Evolutionary conservation across 2,797 vertebrate genomes (phyloP), one percentile per base, ranked within the genome.

Genomic region (Acanthopagrus latus): DNA sequence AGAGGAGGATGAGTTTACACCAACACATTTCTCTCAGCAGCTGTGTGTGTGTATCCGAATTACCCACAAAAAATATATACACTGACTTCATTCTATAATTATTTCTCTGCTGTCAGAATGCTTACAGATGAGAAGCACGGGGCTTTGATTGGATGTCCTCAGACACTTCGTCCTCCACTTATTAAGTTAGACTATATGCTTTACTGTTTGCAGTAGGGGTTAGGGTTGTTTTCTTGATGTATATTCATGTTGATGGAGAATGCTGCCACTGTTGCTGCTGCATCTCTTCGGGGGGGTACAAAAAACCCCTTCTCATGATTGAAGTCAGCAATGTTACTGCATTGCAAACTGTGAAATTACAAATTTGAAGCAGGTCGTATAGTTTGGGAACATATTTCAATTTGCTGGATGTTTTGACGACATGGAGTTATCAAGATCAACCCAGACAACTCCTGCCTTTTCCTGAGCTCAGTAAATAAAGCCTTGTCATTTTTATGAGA

Each of bases 121-220:
- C 51, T 77, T 74, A 68, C 64, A 86, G 77, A 85, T 86, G 79
- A 80, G 71, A 88, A 87, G 73, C 88, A 89, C 48, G 68, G 89
- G 89, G 55, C n/a, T 81, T 80, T 89, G 68, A 82, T 86, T 63
- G 66, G 75, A 91, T 81, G 78, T 76, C 43, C 77, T 38, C 33
- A 63, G 38, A 75, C 68, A 68, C 38, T 29, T 78, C 23, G 54
- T 59, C 52, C 52, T 81, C 29, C 62, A 71, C 81, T 91, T 73
- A 86, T 88, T 82, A 65, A 73, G 54, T 88, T 89, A 80, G 48
- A 73, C 33, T 81, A 67, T 86, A 81, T 84, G 41, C 80, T 83
- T 87, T 76, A 54, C 71, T 80, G 29, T 72, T 73, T 74, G 56
- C 77, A 64, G 4, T 20, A 33, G 14, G 27, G 27, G 27, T 27